Evolutionary conservation across 2,888 invertebrate genomes (phyloP).

Genomic region (Seira sanloemensis): DNA sequence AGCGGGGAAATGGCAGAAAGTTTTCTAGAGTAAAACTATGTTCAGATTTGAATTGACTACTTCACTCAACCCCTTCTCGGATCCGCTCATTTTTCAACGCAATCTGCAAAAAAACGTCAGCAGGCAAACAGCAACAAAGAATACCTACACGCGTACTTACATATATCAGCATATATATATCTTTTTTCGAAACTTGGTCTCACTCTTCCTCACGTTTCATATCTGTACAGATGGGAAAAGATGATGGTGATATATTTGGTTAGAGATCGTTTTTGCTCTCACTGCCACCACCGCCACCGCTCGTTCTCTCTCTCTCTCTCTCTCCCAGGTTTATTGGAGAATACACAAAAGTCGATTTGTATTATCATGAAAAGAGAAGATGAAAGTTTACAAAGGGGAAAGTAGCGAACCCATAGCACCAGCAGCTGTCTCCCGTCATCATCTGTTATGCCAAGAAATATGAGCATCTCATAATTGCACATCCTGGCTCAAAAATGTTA

Average conservation of each 20-base stretch:
- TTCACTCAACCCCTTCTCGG: slow-evolving; percentile 8
- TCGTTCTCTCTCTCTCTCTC: background rate
- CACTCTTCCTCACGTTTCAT: slow-evolving; percentile 12
- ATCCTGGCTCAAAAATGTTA: slow-evolving; percentile 27
- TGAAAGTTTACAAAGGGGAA: slow-evolving; percentile 8
- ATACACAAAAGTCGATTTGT: slow-evolving; percentile 29
- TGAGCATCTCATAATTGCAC: slow-evolving; percentile 29
- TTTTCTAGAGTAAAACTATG: background rate
- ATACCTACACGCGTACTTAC: background rate
- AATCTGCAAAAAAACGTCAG: slow-evolving; percentile 15
- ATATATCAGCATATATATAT: too few relatives aligned
- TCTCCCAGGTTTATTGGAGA: slow-evolving; percentile 9
- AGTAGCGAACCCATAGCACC: slow-evolving; percentile 18
- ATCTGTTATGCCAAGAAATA: slow-evolving; percentile 41
- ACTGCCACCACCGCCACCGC: too few relatives aligned
- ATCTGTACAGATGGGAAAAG: slow-evolving; percentile 3
- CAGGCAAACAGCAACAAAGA: background rate
- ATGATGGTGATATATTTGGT: slow-evolving; percentile 20
- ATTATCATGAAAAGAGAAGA: slow-evolving; percentile 11
- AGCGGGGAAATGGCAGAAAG: background rate
- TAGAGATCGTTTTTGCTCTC: slow-evolving; percentile 6
- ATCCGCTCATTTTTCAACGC: slow-evolving; percentile 8
- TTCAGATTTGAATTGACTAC: slow-evolving; percentile 3
- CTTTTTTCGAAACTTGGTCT: too few relatives aligned
- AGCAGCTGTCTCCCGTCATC: slow-evolving; percentile 55